A percentile compares a stretch with the other conserved stretches of the same genome.
Conservation (phyloP, 2,888 invertebrate genomes). For the Aplocera efformata region DNA sequence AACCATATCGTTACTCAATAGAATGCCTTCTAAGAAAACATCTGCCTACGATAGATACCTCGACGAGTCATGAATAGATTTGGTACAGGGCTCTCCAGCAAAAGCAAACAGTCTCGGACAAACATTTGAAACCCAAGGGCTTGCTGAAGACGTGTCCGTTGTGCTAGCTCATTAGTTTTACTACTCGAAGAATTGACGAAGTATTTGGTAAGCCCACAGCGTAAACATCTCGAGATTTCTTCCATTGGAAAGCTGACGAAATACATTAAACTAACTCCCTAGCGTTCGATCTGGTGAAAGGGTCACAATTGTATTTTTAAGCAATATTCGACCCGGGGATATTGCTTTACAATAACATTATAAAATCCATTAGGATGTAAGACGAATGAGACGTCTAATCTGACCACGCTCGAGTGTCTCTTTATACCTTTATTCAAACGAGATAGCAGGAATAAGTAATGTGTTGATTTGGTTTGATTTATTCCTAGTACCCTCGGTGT, state of each 20-base stretch:
- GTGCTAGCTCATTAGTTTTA: constrained; percentile 46
- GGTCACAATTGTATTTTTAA: constrained; percentile 14
- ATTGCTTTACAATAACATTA: constrained; percentile 34
- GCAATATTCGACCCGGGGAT: constrained; percentile 23
- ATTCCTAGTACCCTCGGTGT: constrained; percentile 39
- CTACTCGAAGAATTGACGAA: constrained; percentile 36
- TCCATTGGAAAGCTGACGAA: constrained; percentile 1
- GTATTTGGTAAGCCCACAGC: constrained; percentile 27
- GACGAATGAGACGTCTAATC: constrained; percentile 65
- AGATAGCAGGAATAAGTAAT: constrained; percentile 56
- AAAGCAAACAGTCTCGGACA: constrained; percentile 53
- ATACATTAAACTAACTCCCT: no score
- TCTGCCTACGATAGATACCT: no score
- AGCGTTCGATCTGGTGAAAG: not conserved
- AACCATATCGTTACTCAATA: no score
- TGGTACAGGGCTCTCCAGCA: constrained; percentile 31
- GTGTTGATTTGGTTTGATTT: constrained; percentile 55
- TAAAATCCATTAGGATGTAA: constrained; percentile 53
- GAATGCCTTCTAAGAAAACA: no score
- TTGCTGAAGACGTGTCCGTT: constrained; percentile 35
- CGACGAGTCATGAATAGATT: constrained; percentile 38
- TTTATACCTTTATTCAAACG: constrained; percentile 43
- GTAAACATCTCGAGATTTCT: constrained; percentile 19
- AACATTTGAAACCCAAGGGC: constrained; percentile 61
- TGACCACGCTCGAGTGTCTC: constrained; percentile 61